Percentiles rank a stretch among this genome's conserved stretches.
These are phyloP conservation scores for Elanoides forficatus DNA, from an alignment of 2,113 vertebrate genomes.

Conservation along the genomic window DNA sequence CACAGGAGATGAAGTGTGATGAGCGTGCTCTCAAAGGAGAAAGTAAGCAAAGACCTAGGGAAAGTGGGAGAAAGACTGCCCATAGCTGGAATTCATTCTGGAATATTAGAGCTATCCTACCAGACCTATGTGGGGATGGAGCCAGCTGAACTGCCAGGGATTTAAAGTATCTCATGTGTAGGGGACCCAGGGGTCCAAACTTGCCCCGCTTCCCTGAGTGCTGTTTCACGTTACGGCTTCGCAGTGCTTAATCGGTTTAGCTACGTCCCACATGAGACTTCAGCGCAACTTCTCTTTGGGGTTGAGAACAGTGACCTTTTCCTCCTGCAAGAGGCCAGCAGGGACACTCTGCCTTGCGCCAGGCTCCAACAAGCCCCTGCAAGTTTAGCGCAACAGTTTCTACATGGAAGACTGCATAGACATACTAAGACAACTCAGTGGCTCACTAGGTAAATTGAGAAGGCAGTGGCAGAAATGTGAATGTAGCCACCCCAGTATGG, in stretches of 20 bases:
- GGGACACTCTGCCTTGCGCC: background rate
- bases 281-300: background rate
- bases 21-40: background rate
- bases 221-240: fast-evolving
- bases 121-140: background rate
- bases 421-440: background rate
- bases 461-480: background rate
- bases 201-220: background rate
- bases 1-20: background rate
- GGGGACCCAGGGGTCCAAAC: background rate
- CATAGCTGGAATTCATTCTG: background rate
- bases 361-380: background rate
- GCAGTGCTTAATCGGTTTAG: background rate
- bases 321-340: background rate
- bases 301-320: background rate
- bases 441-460: background rate
- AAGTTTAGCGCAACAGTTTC: background rate
- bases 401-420: background rate
- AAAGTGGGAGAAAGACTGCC: background rate
- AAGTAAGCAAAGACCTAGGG: background rate
- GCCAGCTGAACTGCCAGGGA: background rate
- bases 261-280: background rate
- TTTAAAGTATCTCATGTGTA: fast-evolving
- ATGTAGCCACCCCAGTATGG: background rate
- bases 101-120: background rate